These are phyloP conservation scores for Gallinago jamesoni DNA, from an alignment of 2,113 vertebrate genomes.

Conservation along the genomic window DNA sequence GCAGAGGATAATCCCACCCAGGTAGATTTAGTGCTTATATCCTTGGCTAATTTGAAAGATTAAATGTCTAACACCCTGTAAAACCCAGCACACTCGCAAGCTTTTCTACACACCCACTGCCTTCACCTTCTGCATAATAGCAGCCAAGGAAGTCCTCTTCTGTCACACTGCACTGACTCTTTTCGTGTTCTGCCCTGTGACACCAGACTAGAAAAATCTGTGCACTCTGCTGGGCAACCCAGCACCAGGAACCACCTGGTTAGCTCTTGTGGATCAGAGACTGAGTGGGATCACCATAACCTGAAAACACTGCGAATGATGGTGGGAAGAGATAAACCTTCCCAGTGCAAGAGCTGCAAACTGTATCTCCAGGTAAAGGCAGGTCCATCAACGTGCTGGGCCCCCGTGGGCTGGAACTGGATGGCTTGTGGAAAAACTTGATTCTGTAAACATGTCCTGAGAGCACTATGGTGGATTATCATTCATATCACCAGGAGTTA, in stretches of 20 bases:
- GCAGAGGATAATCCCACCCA: not conserved
- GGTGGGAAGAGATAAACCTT: not conserved
- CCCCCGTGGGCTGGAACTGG: not conserved
- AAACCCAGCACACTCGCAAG: not conserved
- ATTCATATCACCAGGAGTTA: not conserved
- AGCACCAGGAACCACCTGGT: not conserved
- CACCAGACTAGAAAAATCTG: not conserved
- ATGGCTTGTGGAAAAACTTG: not conserved
- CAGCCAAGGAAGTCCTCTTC: not conserved
- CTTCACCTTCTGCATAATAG: not conserved
- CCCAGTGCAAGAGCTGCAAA: not conserved
- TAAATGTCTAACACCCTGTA: not conserved
- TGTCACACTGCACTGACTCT: not conserved
- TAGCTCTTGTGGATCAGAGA: not conserved
- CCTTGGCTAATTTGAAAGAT: not conserved
- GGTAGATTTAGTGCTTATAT: not conserved
- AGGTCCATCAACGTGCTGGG: not conserved
- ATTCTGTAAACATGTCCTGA: not conserved
- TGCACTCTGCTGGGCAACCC: not conserved
- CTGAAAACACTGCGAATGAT: not conserved
- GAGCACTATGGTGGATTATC: not conserved
- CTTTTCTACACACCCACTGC: not conserved
- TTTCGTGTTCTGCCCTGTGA: not conserved
- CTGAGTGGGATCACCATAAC: accelerated
- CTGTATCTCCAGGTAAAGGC: not conserved